phyloP scores from a whole-genome alignment of 2,797 vertebrate species.

The Cryptoblepharus egeriae region DNA sequence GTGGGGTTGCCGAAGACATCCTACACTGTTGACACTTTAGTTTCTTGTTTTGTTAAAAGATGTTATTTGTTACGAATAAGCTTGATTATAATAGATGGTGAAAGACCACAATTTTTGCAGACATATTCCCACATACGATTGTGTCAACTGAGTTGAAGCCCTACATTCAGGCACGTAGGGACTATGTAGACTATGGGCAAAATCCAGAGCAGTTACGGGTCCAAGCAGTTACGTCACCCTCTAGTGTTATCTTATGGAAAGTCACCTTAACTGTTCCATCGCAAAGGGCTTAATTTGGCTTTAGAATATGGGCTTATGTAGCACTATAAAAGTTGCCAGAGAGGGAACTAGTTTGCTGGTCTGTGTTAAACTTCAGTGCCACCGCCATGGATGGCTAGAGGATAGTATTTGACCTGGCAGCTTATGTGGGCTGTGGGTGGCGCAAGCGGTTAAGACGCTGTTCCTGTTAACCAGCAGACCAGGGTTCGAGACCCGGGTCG shows the following conservation, averaged over 20 bases:
- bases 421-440: too few relatives aligned
- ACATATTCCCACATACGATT: background rate
- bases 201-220: too few relatives aligned
- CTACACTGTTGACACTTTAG: background rate
- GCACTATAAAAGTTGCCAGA: background rate
- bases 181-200: too few relatives aligned
- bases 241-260: too few relatives aligned
- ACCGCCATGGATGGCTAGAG: background rate
- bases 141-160: slow-evolving; percentile 33
- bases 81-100: slow-evolving; percentile 39
- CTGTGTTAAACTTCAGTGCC: background rate
- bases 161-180: slow-evolving; percentile 42
- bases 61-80: background rate
- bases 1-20: slow-evolving; percentile 15
- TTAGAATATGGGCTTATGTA: too few relatives aligned
- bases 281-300: too few relatives aligned
- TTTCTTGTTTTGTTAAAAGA: background rate
- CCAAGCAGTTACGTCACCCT: too few relatives aligned
- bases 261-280: too few relatives aligned
- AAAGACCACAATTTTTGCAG: slow-evolving; percentile 24
- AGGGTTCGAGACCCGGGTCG: too few relatives aligned
- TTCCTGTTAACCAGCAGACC: too few relatives aligned
- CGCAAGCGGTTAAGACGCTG: too few relatives aligned
- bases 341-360: background rate
- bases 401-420: background rate